Conservation (phyloP, 2,113 vertebrate species). For the Neolamprologus kungweensis region DNA sequence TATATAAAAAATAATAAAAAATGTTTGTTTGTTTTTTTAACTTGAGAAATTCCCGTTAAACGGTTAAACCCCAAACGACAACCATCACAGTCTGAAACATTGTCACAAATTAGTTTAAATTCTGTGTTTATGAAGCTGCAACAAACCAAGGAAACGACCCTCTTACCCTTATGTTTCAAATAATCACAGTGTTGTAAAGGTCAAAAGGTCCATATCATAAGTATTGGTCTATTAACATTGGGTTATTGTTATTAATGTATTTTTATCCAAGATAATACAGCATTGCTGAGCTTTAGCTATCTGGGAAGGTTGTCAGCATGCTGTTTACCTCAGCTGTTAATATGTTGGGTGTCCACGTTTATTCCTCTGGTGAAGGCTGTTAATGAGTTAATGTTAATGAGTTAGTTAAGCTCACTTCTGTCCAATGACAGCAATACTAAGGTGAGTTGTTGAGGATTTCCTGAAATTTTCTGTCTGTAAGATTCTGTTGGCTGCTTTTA, state of each 20-base stretch:
- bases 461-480: not conserved
- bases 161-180: not conserved
- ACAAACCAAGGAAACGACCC: not conserved
- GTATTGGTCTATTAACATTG: not conserved
- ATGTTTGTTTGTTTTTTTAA: not conserved
- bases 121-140: not conserved
- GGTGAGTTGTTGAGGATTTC: not conserved
- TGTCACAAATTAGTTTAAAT: not conserved
- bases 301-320: not conserved
- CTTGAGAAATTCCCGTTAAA: not conserved
- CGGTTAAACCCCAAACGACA: not conserved
- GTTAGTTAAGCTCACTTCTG: not conserved
- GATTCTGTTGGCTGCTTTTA: not conserved
- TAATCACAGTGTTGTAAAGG: not conserved
- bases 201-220: not conserved
- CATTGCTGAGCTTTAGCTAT: not conserved
- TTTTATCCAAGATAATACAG: not conserved
- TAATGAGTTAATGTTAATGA: not conserved
- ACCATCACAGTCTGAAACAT: not conserved
- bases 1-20: not conserved
- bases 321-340: not conserved
- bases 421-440: not conserved
- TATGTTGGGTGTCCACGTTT: not conserved
- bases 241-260: not conserved
- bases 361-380: not conserved